Base-by-base conservation (phyloP, 1,140 invertebrate species). In the Phymorhynchus buccinoides region DNA sequence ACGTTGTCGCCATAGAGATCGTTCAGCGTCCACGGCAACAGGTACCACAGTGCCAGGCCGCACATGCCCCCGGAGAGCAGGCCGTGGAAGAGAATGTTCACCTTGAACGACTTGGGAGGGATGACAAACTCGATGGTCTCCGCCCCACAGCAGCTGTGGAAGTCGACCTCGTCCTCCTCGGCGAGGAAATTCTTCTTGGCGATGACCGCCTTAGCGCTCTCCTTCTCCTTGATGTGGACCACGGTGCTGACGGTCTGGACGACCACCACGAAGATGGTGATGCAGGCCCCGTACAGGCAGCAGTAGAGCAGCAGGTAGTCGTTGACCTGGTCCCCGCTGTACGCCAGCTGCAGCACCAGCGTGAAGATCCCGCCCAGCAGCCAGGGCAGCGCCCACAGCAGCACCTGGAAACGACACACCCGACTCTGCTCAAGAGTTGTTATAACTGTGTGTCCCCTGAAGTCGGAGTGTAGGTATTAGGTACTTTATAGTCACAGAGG, bases 111-210 rank as follows among this genome's bases (percentile, higher is more conserved):
- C 86, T 94, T 94, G 37, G 86, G 87, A 39, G 93, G 91, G 14
- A 93, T 85, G 22, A 94, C 85, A 92, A 93, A 91, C 62, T 89
- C 89, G 48, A 92, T 82, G 14, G 91, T 92, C 77, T 92, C 89
- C 12, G 89, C 87, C 62, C 90, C 89, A 88, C 92, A 92, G 80
- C 91, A 93, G 9, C 91, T 91, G 62, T 91, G 87, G 85, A 93
- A 93, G 18, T 92, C 91, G 2, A 92, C 87, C 56, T 93, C 91
- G 88, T 92, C 92, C 84, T 93, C 92, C 42, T 92, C 92, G 0
- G 89, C 87, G 30, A 93, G 77, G 39, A 91, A 78, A 83, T 91
- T 92, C 37, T 88, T 87, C 83, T 90, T 91, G 7, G 84, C 88
- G 22, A 87, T 87, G 52, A 83, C 80, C 44, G 83, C 85, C 80